These are phyloP conservation scores for Eudemis profundana DNA, from an alignment of 2,888 invertebrate species.

Conservation along the genomic window DNA sequence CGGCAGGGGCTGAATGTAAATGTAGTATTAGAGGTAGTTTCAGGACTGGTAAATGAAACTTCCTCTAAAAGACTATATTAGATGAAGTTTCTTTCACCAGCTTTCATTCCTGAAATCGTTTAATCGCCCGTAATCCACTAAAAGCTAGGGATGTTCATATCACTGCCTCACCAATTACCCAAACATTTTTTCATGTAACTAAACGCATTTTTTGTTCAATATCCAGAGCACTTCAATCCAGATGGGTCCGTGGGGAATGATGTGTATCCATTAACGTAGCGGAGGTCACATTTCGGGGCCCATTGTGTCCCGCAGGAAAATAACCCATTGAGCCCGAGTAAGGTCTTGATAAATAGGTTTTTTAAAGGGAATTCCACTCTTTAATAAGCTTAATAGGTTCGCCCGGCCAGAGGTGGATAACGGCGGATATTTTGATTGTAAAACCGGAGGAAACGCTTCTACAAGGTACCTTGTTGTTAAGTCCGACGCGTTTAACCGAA, in stretches of 20 bases:
- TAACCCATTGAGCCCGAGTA: slow-evolving; percentile 1
- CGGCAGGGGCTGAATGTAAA: too few species aligned
- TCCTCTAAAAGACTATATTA: too few species aligned
- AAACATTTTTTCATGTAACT: neutral
- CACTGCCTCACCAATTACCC: neutral
- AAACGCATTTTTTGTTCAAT: slow-evolving; percentile 10
- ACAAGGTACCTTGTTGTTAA: too few species aligned
- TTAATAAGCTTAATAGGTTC: neutral
- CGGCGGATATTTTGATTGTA: too few species aligned
- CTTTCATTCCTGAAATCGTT: too few species aligned
- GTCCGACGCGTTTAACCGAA: too few species aligned
- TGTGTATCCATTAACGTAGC: slow-evolving; percentile 27
- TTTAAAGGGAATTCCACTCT: neutral
- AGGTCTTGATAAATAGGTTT: slow-evolving; percentile 4
- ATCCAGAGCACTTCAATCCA: slow-evolving; percentile 16
- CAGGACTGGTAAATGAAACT: too few species aligned
- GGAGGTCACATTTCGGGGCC: slow-evolving; percentile 21
- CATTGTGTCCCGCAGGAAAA: slow-evolving; percentile 24
- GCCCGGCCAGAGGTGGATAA: neutral
- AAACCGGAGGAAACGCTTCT: too few species aligned
- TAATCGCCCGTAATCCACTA: too few species aligned
- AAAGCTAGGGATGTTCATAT: neutral
- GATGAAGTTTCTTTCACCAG: too few species aligned
- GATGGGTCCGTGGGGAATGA: slow-evolving; percentile 11
- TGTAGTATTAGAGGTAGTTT: too few species aligned